Evolutionary conservation across 2,113 vertebrate species (phyloP), one percentile per base, ranked within the genome.

Genomic region (Cranoglanis bouderius): DNA sequence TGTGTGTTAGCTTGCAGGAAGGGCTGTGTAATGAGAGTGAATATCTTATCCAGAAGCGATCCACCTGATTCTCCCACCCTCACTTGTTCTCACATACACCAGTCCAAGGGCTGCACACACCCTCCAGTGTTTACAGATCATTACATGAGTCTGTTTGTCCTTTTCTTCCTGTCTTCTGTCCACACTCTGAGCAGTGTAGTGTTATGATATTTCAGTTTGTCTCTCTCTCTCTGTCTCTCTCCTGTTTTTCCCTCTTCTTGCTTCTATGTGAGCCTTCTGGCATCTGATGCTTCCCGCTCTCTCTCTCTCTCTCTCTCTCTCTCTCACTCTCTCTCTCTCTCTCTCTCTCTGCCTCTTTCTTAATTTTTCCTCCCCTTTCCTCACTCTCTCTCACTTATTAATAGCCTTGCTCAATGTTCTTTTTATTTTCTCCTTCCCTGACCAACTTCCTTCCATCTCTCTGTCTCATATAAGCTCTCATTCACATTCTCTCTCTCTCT

Each of bases 371-470:
- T 26, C 43, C 72, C 12, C 53, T 61, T 67, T 59, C 80, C 82
- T 18, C 61, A 24, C 53, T 85, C 81, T 77, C 65, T 16, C 59
- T 74, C 89, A 43, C 59, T 85, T 46, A 46, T 80, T 75, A 88
- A 90, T 91, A 90, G 89, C 78, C 57, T 88, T 91, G 91, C 92
- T 90, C 92, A 93, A 92, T 92, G 89, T 93, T 88, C 87, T 90
- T 87, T 87, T 55, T 32, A 6, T 85, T 84, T 87, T 65, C 55
- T 87, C 57, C 57, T 51, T 87, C 67, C 61, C 38, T 82, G 59
- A n/a, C 43, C 24, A 19, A 77, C 72, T 70, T 87, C 74, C 65
- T 85, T 87, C 88, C 6, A 57, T 84, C 78, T 78, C 75, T 84
- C 77, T 74, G n/a, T 77, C 70, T 63, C 85, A 24, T 61, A 78